Conservation (phyloP, 2,888 invertebrate genomes). For the Diogma glabrata region DNA sequence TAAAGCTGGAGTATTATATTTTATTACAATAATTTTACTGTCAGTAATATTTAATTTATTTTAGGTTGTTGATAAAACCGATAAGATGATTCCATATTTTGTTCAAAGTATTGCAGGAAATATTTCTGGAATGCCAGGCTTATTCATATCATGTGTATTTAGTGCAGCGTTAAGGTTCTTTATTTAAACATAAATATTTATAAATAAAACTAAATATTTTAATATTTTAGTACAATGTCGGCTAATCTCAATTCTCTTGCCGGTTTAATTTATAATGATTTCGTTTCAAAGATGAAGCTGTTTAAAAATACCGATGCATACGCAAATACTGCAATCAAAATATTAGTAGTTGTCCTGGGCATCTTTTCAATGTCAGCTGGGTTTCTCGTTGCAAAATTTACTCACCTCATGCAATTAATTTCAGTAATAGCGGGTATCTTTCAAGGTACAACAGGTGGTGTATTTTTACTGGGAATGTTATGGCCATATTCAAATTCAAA, state of each 20-base stretch:
- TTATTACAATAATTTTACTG: no score
- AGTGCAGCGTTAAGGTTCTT: conserved; percentile 14
- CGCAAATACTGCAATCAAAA: neutral
- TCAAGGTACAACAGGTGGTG: neutral
- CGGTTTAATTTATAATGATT: conserved; percentile 7
- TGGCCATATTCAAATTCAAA: conserved; percentile 38
- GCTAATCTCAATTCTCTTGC: conserved; percentile 8
- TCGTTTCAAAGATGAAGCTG: neutral
- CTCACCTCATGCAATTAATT: neutral
- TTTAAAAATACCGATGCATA: neutral
- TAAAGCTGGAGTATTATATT: conserved; percentile 37
- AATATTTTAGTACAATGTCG: conserved; percentile 10
- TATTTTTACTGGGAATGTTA: conserved; percentile 38
- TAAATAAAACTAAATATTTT: no score
- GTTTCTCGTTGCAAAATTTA: neutral
- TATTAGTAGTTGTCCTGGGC: neutral
- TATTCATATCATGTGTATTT: conserved; percentile 13
- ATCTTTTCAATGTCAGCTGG: neutral
- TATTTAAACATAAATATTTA: no score
- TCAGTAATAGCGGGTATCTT: neutral
- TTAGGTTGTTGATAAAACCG: conserved; percentile 23
- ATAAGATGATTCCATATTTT: conserved; percentile 30
- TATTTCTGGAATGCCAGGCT: conserved; percentile 11
- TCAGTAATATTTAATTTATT: no score
- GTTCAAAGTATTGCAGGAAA: conserved; percentile 10